Evolutionary conservation across 1,140 invertebrate genomes (phyloP).

Genomic region (Megalonaias nervosa): DNA sequence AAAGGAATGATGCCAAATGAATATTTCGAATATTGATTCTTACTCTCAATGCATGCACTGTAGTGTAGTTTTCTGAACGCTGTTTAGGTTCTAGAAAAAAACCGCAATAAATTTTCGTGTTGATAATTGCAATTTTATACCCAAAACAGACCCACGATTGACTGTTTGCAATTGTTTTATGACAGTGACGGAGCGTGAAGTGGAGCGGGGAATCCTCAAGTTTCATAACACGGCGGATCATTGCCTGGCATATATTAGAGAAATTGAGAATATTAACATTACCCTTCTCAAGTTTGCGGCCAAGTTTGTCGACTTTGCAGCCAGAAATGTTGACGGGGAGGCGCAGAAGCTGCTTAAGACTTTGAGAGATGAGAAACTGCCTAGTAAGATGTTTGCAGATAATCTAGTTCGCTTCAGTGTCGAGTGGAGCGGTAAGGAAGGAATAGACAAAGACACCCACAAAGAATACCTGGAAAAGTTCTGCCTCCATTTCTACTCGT

Average conservation of each 20-base stretch:
- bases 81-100: too few species aligned
- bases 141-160: neutral
- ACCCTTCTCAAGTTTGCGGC: slow-evolving; percentile 88
- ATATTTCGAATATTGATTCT: too few species aligned
- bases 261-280: slow-evolving; percentile 98
- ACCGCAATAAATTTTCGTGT: too few species aligned
- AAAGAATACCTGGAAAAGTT: slow-evolving; percentile 96
- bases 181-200: slow-evolving; percentile 96
- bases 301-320: slow-evolving; percentile 93
- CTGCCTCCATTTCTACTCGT: slow-evolving; percentile 90
- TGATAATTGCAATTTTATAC: too few species aligned
- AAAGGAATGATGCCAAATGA: too few species aligned
- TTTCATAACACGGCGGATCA: slow-evolving; percentile 97
- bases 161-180: slow-evolving; percentile 36
- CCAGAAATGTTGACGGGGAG: slow-evolving; percentile 93
- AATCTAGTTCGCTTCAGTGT: slow-evolving; percentile 87
- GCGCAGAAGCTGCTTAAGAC: slow-evolving; percentile 91
- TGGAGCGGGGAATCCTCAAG: slow-evolving; percentile 94
- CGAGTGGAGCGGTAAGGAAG: slow-evolving; percentile 97
- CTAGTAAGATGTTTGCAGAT: slow-evolving; percentile 54
- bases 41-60: too few species aligned
- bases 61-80: too few species aligned
- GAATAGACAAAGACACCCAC: slow-evolving; percentile 93
- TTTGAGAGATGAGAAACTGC: slow-evolving; percentile 83
- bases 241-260: slow-evolving; percentile 94